Percentiles rank a stretch among this genome's conserved stretches.
Conservation (phyloP, 2,888 invertebrate genomes). For the Andrena praecox region DNA sequence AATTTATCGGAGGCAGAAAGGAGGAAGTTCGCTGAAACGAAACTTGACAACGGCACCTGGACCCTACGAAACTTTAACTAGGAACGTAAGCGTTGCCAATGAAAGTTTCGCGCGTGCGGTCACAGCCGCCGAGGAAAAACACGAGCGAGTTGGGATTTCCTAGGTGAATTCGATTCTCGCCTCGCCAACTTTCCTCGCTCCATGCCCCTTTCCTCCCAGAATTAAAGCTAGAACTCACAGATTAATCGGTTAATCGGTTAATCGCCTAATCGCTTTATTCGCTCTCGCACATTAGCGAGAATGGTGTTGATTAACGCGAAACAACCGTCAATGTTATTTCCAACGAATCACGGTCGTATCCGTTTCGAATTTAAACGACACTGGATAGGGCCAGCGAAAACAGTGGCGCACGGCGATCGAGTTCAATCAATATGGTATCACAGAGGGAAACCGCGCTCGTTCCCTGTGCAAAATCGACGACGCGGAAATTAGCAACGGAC, state of each 20-base stretch:
- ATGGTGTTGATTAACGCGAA: neutral
- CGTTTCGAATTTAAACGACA: constrained; percentile 23
- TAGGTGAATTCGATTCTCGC: neutral
- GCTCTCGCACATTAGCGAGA: neutral
- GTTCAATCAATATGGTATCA: constrained; percentile 12
- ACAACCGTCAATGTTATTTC: neutral
- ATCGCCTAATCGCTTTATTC: neutral
- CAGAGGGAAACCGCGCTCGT: constrained; percentile 21
- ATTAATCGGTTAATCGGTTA: neutral
- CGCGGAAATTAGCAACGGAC: constrained; percentile 47
- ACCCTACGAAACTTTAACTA: constrained; percentile 41
- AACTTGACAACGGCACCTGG: constrained; percentile 32
- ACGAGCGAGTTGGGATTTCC: constrained; percentile 30
- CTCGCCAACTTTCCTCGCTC: constrained; percentile 5
- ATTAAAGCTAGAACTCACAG: neutral
- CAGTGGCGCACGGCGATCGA: neutral
- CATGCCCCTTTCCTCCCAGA: neutral
- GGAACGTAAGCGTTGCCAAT: constrained; percentile 27
- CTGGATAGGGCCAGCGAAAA: constrained; percentile 11
- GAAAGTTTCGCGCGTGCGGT: neutral
- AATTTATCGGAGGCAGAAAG: constrained; percentile 30
- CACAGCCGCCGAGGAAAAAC: constrained; percentile 9
- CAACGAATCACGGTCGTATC: neutral
- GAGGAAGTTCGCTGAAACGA: constrained; percentile 24
- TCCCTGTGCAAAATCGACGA: constrained; percentile 18